Percentiles rank a stretch among this genome's conserved stretches.
Conservation (phyloP, 1,140 invertebrate genomes). For the Planococcus citri region DNA sequence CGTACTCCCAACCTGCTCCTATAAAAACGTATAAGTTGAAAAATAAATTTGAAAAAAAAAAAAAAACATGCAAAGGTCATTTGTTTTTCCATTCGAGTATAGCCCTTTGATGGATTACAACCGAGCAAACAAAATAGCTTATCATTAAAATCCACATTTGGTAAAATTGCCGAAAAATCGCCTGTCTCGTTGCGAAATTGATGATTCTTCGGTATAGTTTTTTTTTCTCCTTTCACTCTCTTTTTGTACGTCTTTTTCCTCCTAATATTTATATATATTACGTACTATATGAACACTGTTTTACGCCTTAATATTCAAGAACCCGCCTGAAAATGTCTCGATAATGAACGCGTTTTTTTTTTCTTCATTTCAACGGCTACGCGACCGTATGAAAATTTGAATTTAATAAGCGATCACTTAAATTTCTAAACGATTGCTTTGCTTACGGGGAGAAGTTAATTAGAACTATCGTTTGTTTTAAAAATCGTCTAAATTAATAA, state of each 20-base stretch:
- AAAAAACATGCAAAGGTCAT: neutral
- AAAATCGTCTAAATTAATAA: too few species aligned
- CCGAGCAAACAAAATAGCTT: neutral
- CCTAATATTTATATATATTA: too few species aligned
- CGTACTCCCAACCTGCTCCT: too few species aligned
- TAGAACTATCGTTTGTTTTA: neutral
- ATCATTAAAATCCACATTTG: neutral
- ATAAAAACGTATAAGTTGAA: too few species aligned
- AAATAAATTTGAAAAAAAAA: neutral
- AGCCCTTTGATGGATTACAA: neutral
- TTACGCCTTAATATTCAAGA: neutral
- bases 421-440: neutral
- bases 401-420: conserved; percentile 4
- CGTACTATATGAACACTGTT: neutral
- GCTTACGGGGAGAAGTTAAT: neutral
- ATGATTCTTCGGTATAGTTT: neutral
- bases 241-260: too few species aligned
- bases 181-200: neutral
- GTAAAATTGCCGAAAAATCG: conserved; percentile 3
- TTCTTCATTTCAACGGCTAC: too few species aligned
- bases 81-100: neutral
- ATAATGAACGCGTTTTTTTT: neutral
- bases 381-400: neutral
- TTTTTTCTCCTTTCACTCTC: neutral
- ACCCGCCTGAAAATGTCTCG: neutral